Evolutionary conservation across 2,888 invertebrate species (phyloP).

Genomic region (Eumacrocentrus americanus): DNA sequence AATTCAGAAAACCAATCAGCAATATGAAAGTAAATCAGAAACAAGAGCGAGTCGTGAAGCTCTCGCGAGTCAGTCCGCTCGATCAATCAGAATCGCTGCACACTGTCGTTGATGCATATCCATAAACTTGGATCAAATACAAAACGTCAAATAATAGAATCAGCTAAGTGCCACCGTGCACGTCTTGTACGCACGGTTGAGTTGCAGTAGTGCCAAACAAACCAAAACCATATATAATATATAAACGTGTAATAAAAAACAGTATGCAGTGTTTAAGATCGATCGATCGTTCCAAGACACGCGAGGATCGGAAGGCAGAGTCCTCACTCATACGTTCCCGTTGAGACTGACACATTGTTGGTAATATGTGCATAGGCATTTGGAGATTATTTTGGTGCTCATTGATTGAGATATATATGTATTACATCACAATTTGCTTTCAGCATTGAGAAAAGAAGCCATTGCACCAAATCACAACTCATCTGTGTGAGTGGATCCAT

Average conservation of each 20-base stretch:
- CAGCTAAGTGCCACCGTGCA: constrained; percentile 20
- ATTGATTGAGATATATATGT: constrained; percentile 8
- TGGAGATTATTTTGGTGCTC: constrained; percentile 7
- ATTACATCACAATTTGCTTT: too few relatives aligned
- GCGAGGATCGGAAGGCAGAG: constrained; percentile 20
- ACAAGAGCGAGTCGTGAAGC: constrained; percentile 28
- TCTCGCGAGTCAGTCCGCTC: constrained; percentile 27
- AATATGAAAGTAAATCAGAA: neutral
- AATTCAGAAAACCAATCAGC: neutral
- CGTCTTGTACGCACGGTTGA: constrained; percentile 26
- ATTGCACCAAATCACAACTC: constrained; percentile 21
- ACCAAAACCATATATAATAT: constrained; percentile 12
- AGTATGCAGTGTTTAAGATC: constrained; percentile 43
- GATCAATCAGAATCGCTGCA: constrained; percentile 33
- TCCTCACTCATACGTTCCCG: constrained; percentile 30
- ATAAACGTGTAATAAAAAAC: constrained; percentile 22
- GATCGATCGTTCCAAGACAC: constrained; percentile 38
- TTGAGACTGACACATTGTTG: constrained; percentile 34
- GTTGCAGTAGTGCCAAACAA: constrained; percentile 21
- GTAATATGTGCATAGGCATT: neutral
- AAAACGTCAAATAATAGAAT: constrained; percentile 14
- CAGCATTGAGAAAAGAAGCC: constrained; percentile 12
- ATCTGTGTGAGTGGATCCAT: constrained; percentile 30
- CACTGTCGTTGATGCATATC: constrained; percentile 21
- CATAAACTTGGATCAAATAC: too few relatives aligned